Evolutionary conservation across 2,888 invertebrate genomes (phyloP).

Genomic region (Drosophila siamana): DNA sequence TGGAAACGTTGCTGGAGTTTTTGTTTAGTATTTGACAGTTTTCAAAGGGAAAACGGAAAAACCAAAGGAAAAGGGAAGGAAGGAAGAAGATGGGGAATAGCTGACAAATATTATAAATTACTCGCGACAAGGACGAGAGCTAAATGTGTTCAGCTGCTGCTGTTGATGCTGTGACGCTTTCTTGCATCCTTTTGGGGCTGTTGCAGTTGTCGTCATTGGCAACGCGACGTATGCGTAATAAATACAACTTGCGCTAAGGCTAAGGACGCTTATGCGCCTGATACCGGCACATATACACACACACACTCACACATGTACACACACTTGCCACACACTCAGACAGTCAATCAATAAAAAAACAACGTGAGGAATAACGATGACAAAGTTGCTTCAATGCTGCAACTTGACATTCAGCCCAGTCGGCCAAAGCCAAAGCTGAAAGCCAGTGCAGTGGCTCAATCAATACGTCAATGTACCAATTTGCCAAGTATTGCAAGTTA

Average conservation of each 20-base stretch:
- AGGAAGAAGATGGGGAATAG: not conserved
- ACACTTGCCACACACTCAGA: conserved; percentile 7
- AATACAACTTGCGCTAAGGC: conserved; percentile 59
- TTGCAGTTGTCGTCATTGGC: conserved; percentile 37
- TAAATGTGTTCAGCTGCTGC: conserved; percentile 10
- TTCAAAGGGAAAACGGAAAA: too few relatives aligned
- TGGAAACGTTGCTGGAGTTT: conserved; percentile 32
- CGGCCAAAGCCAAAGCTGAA: conserved; percentile 47
- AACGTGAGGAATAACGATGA: conserved; percentile 26
- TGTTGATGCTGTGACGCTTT: too few relatives aligned
- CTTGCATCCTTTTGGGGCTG: not conserved
- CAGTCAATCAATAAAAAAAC: conserved; percentile 66
- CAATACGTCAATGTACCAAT: conserved; percentile 72
- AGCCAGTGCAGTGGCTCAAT: conserved; percentile 43
- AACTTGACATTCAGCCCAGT: conserved; percentile 77
- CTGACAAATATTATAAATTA: conserved; percentile 47
- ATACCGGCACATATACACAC: conserved; percentile 48
- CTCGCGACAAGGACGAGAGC: conserved; percentile 23
- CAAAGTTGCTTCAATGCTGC: conserved; percentile 59
- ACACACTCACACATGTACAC: conserved; percentile 11
- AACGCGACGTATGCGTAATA: conserved; percentile 77
- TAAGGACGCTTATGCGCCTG: conserved; percentile 66
- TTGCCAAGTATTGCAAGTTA: conserved; percentile 57
- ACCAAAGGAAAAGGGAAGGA: not conserved
- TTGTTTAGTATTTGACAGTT: not conserved